Base-by-base conservation (phyloP, 1,140 invertebrate genomes). In the Hypsibius dujardini region DNA sequence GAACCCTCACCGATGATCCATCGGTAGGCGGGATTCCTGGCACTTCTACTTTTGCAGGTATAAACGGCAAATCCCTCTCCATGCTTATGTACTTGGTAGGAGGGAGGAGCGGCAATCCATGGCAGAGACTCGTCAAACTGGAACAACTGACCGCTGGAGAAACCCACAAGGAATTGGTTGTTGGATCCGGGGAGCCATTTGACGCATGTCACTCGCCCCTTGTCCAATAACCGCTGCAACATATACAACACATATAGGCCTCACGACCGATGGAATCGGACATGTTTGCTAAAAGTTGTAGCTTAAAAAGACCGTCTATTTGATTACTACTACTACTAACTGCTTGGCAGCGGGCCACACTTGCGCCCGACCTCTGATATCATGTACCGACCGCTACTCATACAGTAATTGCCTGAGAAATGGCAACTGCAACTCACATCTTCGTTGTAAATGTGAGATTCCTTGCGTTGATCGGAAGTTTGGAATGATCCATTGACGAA, bases 181-280 rank as follows among this genome's bases (percentile, higher is more conserved):
- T 86, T 85, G 47, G 92, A 94, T 70, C 88, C 88, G 28, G 95
- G 95, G 72, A 98, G 86, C 95, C 95, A 98, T 77, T 89, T 87
- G 76, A 98, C 87, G 80, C 95, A 98, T n/a, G 95, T 98, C 74
- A 98, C 95, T 82, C 91, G 89, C 71, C 88, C 93, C 82, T 97
- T 98, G 79, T 99, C 95, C 78, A 98, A 95, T 76, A 95, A 81
- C 80, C 93, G 87, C 90, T 95, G 84, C 70, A 77, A 82, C 76
- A 76, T 75, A 75, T 75, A 78, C 74, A 70, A 74, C 72, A 59
- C 62, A 56, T 12, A 28, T 15, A 40, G 69, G 70, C 71, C 74
- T 67, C 28, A 46, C 40, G 59, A 40, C 28, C 28, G 28, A 28
- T 28, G 28, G 28, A 28, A 28, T 28, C 28, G 28, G 28, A 28